These are phyloP conservation scores for Philhelius pedissequus DNA, from an alignment of 2,888 invertebrate genomes.

Conservation along the genomic window DNA sequence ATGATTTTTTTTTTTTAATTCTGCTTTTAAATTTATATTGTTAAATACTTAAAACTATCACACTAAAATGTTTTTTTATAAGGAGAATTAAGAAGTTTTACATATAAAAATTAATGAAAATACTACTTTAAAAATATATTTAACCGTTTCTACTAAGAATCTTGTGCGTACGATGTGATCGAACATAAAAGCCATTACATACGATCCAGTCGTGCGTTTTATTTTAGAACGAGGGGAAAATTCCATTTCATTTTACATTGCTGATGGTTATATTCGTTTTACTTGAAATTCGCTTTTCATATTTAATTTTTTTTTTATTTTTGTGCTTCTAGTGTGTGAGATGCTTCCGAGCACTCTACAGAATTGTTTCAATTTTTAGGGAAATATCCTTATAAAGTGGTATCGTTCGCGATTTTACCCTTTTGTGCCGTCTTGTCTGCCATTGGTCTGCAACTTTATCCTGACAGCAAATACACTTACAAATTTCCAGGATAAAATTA, in stretches of 20 bases:
- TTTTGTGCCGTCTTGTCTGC: neutral
- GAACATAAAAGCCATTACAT: too few species aligned
- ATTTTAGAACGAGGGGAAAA: slow-evolving; percentile 19
- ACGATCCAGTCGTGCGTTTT: too few species aligned
- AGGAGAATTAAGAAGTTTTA: too few species aligned
- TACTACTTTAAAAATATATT: too few species aligned
- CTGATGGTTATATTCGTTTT: slow-evolving; percentile 60
- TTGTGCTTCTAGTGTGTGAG: slow-evolving; percentile 26
- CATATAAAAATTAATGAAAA: too few species aligned
- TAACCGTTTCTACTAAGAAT: too few species aligned
- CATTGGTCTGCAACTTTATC: slow-evolving; percentile 18
- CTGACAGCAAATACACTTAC: slow-evolving; percentile 18
- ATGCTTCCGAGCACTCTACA: slow-evolving; percentile 63
- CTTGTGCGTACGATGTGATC: too few species aligned
- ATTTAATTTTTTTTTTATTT: neutral
- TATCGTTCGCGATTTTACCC: slow-evolving; percentile 53
- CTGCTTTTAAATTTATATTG: too few species aligned
- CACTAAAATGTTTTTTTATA: too few species aligned
- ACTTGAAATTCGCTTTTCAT: neutral
- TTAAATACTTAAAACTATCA: too few species aligned
- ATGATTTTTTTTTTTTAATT: too few species aligned
- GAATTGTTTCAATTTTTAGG: slow-evolving; percentile 68
- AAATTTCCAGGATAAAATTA: slow-evolving; percentile 39
- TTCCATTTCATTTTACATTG: slow-evolving; percentile 56
- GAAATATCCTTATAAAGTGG: slow-evolving; percentile 66